A percentile compares a stretch with the other conserved stretches of the same genome.
phyloP scores from a whole-genome alignment of 2,888 invertebrate species.

The Melipona beecheii region DNA sequence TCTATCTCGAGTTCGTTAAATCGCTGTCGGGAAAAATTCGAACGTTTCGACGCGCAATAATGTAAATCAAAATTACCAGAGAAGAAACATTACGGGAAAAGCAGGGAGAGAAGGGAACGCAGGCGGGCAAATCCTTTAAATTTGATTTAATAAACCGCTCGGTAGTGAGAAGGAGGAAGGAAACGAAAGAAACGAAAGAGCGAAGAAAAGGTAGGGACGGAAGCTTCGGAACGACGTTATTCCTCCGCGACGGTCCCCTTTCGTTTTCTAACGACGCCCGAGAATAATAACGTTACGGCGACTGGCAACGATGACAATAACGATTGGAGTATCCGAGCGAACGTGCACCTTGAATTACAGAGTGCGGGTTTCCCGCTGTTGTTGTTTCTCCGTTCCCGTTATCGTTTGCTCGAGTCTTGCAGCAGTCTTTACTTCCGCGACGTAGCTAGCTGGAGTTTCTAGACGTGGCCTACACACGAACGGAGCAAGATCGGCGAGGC shows the following conservation, averaged over 20 bases:
- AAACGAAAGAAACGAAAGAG: too few relatives aligned
- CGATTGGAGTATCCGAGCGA: constrained; percentile 39
- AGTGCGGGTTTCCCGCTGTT: constrained; percentile 32
- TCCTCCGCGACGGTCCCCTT: constrained; percentile 47
- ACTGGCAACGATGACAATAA: constrained; percentile 53
- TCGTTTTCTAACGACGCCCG: constrained; percentile 29
- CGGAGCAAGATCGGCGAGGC: not conserved
- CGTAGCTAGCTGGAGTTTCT: constrained; percentile 38
- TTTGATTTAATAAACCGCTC: not conserved
- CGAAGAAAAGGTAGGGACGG: not conserved
- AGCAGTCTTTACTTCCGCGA: constrained; percentile 57
- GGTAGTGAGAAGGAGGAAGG: too few relatives aligned
- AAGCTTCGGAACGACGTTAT: constrained; percentile 43
- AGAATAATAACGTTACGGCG: constrained; percentile 57
- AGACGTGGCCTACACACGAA: not conserved
- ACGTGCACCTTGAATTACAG: constrained; percentile 50
- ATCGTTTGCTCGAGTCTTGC: constrained; percentile 57
- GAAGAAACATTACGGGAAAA: not conserved
- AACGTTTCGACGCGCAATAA: not conserved
- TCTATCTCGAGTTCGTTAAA: too few relatives aligned
- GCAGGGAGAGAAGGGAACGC: not conserved
- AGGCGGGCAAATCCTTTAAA: not conserved
- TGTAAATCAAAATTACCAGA: not conserved
- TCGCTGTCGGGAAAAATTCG: not conserved
- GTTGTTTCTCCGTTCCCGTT: constrained; percentile 48